Conservation (phyloP, 1,140 invertebrate species). For the Penaeus indicus region DNA sequence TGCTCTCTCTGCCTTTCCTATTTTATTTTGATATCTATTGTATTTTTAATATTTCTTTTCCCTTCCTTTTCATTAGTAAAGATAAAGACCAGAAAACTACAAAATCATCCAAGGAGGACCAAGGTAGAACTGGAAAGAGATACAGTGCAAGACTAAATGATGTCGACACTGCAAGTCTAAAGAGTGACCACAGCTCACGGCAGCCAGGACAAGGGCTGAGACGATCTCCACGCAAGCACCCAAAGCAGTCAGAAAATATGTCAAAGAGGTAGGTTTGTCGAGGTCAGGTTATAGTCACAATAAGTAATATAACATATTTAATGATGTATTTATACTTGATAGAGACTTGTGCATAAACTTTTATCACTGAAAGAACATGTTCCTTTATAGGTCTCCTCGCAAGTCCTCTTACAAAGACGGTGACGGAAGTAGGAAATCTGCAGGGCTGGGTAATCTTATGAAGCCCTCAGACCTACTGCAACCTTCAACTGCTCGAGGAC, state of each 20-base stretch:
- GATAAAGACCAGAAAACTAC: neutral
- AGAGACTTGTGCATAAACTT: no score
- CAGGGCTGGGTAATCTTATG: constrained; percentile 28
- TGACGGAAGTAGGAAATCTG: neutral
- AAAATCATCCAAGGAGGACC: neutral
- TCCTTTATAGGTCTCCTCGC: neutral
- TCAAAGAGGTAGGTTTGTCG: neutral
- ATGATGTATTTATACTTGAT: no score
- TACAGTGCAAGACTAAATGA: constrained; percentile 25
- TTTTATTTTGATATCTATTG: no score
- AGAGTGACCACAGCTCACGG: constrained; percentile 36
- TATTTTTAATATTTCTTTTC: no score
- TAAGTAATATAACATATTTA: no score
- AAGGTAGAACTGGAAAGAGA: neutral
- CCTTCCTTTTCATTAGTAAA: no score
- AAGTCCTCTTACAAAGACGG: constrained; percentile 31
- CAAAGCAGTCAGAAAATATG: neutral
- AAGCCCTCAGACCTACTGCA: constrained; percentile 58
- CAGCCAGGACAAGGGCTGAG: neutral
- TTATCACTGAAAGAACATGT: neutral
- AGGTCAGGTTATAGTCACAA: no score
- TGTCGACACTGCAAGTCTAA: constrained; percentile 47
- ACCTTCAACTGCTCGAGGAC: constrained; percentile 23
- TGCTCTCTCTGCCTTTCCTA: no score
- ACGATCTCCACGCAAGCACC: constrained; percentile 47